phyloP scores from a whole-genome alignment of 92 coral and sea anemone genomes.

The Phenganax marumi region DNA sequence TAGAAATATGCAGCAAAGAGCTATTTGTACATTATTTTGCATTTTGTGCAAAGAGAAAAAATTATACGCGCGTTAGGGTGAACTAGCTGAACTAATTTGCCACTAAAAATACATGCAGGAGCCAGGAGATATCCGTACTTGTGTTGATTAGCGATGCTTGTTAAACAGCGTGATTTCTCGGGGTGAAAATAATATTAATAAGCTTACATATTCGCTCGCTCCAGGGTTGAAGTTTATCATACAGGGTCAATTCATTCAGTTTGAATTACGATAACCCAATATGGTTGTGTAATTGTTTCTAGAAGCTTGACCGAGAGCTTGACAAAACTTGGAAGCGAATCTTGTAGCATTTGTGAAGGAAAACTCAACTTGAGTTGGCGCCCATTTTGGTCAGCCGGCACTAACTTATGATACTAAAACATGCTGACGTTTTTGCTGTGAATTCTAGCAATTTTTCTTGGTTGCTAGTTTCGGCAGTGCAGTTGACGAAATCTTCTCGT shows the following conservation, averaged over 20 bases:
- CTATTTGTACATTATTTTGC: too few species aligned
- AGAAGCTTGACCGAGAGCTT: not conserved
- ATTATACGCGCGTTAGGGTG: not conserved
- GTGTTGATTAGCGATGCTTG: not conserved
- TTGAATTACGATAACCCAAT: not conserved
- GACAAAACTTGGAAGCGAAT: not conserved
- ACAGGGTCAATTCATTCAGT: not conserved
- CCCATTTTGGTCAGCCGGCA: not conserved
- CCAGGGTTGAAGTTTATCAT: slow-evolving; percentile 24
- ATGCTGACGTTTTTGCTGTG: too few species aligned
- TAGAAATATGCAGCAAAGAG: too few species aligned
- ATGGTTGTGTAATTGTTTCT: slow-evolving; percentile 1
- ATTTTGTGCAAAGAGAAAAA: too few species aligned
- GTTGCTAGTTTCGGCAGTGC: too few species aligned
- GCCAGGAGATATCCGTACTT: not conserved
- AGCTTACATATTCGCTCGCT: not conserved
- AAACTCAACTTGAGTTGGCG: not conserved
- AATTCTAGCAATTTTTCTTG: too few species aligned
- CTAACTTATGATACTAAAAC: too few species aligned
- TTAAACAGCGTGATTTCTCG: not conserved
- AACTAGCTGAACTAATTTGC: not conserved
- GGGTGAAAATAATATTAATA: slow-evolving; percentile 1
- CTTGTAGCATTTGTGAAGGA: not conserved
- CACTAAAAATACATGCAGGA: not conserved
- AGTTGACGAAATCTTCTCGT: too few species aligned